phyloP scores from a whole-genome alignment of 2,797 vertebrate genomes.

The Vultur gryphus region DNA sequence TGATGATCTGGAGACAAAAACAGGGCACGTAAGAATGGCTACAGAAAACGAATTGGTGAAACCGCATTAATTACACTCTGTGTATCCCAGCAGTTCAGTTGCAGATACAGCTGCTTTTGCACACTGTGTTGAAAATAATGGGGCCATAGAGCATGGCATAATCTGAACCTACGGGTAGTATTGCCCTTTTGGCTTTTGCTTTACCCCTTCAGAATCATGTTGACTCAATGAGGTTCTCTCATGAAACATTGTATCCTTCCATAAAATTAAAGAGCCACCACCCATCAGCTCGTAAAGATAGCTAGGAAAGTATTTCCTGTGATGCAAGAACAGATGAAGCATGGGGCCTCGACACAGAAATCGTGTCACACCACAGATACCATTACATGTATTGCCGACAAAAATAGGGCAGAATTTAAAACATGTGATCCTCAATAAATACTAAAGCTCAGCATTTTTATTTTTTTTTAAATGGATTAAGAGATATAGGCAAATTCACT shows the following conservation, averaged over 20 bases:
- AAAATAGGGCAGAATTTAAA: background rate
- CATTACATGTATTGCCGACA: background rate
- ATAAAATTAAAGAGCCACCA: background rate
- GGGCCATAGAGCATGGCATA: background rate
- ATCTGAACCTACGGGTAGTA: background rate
- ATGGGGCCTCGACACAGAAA: background rate
- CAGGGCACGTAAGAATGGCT: background rate
- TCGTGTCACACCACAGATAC: background rate
- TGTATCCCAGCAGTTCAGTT: background rate
- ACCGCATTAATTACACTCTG: background rate
- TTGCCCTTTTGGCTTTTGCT: background rate
- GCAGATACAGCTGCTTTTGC: background rate
- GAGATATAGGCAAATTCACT: background rate
- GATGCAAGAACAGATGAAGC: background rate
- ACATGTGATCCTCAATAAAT: background rate
- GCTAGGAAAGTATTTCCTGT: background rate
- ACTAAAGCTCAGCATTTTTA: background rate
- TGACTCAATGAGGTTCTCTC: background rate
- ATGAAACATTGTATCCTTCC: background rate
- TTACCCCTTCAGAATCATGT: background rate
- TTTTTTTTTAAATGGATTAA: background rate
- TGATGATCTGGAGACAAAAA: background rate
- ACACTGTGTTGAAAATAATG: background rate
- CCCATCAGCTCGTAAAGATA: background rate
- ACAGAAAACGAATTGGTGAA: background rate